Conservation (phyloP, 2,113 vertebrate genomes). For the Ivindomyrus marchei region DNA sequence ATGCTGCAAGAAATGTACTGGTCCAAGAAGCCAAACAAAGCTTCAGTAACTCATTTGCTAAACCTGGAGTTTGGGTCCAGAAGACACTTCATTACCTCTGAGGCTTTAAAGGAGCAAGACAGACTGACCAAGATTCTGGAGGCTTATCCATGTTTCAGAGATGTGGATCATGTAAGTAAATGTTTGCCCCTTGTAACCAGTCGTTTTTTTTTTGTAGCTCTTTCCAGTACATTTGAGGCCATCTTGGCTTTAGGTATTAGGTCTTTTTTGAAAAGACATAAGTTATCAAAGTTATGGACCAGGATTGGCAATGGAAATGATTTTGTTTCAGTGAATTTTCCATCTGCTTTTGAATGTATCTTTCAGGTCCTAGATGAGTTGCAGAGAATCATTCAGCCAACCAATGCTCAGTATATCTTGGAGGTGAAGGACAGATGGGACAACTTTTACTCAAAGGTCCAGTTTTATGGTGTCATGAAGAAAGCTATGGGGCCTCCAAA, state of each 20-base stretch:
- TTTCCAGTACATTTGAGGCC: not conserved
- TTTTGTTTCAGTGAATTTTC: not conserved
- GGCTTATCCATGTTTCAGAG: not conserved
- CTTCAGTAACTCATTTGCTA: too few relatives aligned
- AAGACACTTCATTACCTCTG: not conserved
- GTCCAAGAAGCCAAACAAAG: too few relatives aligned
- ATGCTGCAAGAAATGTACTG: too few relatives aligned
- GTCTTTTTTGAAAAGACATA: not conserved
- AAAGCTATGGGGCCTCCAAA: slow-evolving; percentile 22
- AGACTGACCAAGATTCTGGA: not conserved
- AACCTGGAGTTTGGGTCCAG: not conserved
- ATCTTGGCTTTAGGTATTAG: not conserved
- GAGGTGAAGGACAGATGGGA: not conserved
- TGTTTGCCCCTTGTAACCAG: too few relatives aligned
- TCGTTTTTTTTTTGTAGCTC: not conserved
- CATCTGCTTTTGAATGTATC: not conserved
- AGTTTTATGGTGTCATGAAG: slow-evolving; percentile 28
- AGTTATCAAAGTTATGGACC: not conserved
- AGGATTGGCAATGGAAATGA: not conserved
- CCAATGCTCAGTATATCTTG: not conserved
- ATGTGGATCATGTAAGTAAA: not conserved
- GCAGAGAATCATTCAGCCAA: not conserved
- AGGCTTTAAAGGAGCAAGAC: not conserved
- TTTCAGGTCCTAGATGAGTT: not conserved
- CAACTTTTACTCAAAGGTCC: slow-evolving; percentile 23